A percentile compares a stretch with the other conserved stretches of the same genome.
Conservation (phyloP, 2,797 vertebrate genomes). For the Dryobates pubescens region DNA sequence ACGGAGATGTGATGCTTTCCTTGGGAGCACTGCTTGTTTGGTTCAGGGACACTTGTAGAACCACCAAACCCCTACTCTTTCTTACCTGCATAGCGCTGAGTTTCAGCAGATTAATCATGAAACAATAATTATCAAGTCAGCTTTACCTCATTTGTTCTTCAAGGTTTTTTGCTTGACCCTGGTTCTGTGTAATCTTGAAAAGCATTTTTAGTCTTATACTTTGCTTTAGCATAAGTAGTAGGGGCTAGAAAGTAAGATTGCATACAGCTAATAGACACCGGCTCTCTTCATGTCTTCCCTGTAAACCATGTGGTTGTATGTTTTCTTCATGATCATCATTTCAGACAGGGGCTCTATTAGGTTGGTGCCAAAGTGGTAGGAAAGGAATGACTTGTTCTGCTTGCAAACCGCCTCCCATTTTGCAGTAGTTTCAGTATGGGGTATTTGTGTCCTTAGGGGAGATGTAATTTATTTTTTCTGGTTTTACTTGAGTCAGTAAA, state of each 20-base stretch:
- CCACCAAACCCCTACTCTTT: background rate
- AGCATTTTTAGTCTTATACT: background rate
- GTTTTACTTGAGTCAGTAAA: background rate
- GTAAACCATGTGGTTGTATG: background rate
- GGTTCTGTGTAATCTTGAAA: background rate
- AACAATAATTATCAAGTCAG: background rate
- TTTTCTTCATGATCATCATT: background rate
- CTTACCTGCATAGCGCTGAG: background rate
- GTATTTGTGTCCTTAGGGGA: background rate
- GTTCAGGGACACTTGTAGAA: background rate
- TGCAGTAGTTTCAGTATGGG: background rate
- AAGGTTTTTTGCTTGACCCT: background rate
- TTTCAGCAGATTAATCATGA: background rate
- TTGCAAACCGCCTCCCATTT: background rate
- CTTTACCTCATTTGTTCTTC: background rate
- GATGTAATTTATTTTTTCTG: background rate
- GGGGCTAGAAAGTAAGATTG: background rate
- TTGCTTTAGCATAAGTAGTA: background rate
- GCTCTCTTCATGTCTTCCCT: background rate
- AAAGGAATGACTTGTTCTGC: background rate
- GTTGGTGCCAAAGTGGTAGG: background rate
- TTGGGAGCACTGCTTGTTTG: background rate
- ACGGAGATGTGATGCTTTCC: background rate
- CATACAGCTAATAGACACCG: background rate
- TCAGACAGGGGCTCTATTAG: background rate